Conservation (phyloP, 2,797 vertebrate species). For the Trachops cirrhosus region DNA sequence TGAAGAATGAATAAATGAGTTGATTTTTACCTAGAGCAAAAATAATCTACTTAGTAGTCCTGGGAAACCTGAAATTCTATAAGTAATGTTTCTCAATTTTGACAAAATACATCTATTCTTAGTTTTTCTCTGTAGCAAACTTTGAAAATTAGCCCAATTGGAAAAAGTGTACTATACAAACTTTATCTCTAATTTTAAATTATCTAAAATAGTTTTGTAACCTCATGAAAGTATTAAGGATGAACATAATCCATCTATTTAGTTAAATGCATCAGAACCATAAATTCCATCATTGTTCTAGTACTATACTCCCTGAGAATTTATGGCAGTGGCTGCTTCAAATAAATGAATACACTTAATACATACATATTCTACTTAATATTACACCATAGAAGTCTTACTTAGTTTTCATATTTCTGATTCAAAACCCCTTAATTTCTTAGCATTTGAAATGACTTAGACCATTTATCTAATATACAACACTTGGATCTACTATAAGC, state of each 20-base stretch:
- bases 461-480: not conserved
- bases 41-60: not conserved
- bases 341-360: not conserved
- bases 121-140: constrained; percentile 75
- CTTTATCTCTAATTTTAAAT: not conserved
- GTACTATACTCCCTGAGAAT: not conserved
- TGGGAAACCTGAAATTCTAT: not conserved
- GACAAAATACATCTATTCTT: constrained; percentile 49
- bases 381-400: not conserved
- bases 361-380: not conserved
- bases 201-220: not conserved
- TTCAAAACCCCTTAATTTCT: not conserved
- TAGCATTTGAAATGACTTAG: not conserved
- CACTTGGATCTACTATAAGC: not conserved
- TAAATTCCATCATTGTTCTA: not conserved
- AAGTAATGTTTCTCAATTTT: constrained; percentile 79
- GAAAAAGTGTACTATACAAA: not conserved
- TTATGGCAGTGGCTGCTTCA: not conserved
- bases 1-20: not conserved
- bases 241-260: not conserved
- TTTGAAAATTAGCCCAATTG: constrained; percentile 73
- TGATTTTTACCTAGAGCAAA: constrained; percentile 65
- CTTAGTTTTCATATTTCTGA: not conserved
- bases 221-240: not conserved
- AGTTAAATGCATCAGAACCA: not conserved